Evolutionary conservation across 2,797 vertebrate species (phyloP).

Genomic region (Myiotriccus ornatus): DNA sequence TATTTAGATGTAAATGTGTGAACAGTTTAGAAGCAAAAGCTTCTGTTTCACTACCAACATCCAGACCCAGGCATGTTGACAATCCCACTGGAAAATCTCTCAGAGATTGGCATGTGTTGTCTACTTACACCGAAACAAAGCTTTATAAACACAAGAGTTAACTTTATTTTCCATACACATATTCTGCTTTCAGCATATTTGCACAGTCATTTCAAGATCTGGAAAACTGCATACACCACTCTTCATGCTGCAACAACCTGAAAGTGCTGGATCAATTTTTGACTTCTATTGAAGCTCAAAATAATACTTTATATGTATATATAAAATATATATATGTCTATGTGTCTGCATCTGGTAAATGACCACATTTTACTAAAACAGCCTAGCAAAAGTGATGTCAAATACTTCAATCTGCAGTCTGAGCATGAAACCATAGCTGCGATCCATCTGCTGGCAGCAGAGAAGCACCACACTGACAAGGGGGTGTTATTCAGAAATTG

Average conservation of each 20-base stretch:
- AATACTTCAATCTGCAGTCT: not conserved
- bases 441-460: constrained; percentile 12
- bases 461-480: not conserved
- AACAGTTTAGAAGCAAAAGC: not conserved
- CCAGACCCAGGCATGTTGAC: fast-evolving
- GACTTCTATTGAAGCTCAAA: constrained; percentile 12
- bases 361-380: not conserved
- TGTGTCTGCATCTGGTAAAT: not conserved
- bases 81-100: not conserved
- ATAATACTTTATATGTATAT: not conserved
- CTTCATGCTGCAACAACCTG: not conserved
- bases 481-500: not conserved
- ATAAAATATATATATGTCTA: not conserved
- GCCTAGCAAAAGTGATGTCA: not conserved
- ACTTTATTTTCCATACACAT: constrained; percentile 45
- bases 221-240: not conserved
- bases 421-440: not conserved
- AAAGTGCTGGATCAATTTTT: constrained; percentile 14
- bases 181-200: not conserved
- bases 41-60: not conserved
- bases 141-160: not conserved
- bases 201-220: not conserved
- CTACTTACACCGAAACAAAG: not conserved
- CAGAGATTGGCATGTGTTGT: fast-evolving
- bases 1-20: not conserved